Conservation (phyloP, 2,888 invertebrate species). For the Choristoneura rosaceana region DNA sequence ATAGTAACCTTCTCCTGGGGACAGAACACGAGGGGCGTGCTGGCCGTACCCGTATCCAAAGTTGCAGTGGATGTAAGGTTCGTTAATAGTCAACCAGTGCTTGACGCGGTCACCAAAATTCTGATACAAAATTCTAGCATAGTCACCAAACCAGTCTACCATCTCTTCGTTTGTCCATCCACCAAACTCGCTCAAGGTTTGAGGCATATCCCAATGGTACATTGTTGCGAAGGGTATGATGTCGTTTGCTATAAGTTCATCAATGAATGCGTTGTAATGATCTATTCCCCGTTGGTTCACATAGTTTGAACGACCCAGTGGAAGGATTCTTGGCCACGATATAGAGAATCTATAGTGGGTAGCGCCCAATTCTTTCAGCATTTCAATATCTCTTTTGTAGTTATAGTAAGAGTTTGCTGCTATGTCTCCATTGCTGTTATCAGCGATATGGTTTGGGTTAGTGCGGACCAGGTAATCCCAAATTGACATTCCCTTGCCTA, state of each 20-base stretch:
- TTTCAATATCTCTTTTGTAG: constrained; percentile 74
- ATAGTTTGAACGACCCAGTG: constrained; percentile 81
- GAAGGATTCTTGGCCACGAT: constrained; percentile 88
- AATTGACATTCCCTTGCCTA: constrained; percentile 31
- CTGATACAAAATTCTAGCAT: constrained; percentile 68
- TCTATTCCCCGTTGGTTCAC: constrained; percentile 86
- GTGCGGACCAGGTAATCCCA: constrained; percentile 28
- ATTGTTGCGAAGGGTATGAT: constrained; percentile 85
- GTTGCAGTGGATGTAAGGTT: constrained; percentile 74
- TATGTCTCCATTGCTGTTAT: constrained; percentile 18
- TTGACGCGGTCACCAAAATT: constrained; percentile 83
- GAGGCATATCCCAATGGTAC: constrained; percentile 85
- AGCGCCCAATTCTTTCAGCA: constrained; percentile 78
- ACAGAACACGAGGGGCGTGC: constrained; percentile 15
- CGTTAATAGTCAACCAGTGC: constrained; percentile 88
- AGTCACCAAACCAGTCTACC: constrained; percentile 62
- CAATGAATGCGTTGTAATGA: constrained; percentile 88
- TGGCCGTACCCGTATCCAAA: constrained; percentile 55
- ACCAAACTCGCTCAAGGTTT: constrained; percentile 53
- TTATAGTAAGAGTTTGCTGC: constrained; percentile 28
- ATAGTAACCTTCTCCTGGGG: constrained; percentile 22
- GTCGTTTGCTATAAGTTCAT: constrained; percentile 82
- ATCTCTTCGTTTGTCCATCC: constrained; percentile 60
- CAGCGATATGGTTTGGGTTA: constrained; percentile 10
- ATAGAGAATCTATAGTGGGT: constrained; percentile 83